Base-by-base conservation (phyloP, 2,113 vertebrate genomes). In the Irena cyanogastra region DNA sequence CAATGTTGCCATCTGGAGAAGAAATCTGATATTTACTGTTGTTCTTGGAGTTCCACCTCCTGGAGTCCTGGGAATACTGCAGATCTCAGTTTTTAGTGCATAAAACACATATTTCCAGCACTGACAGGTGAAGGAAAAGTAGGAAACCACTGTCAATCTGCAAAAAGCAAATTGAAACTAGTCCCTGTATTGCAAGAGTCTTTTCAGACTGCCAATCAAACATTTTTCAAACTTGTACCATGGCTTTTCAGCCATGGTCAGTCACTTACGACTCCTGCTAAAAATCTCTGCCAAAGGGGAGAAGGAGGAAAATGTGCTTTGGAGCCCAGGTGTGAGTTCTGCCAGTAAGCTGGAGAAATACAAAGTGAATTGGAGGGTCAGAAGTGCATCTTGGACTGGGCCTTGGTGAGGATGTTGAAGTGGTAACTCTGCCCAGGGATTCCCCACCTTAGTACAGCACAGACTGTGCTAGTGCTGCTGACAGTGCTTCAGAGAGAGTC, bases 31-130 rank as follows among this genome's bases (percentile, higher is more conserved):
- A 69, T 66, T 90, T 81, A 91, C 85, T 92, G 68, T 86, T 95
- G 87, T 94, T 96, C 82, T 71, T 92, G 85, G 90, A 95, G 91
- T 95, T 95, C 91, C 87, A 94, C 63, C 93, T 96, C 85, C 94
- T 93, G 83, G 92, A 96, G 93, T 93, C 90, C 76, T 81, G 93
- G 92, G 85, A 97, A 92, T 94, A 96, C 72, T 91, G 96, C 93
- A 94, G 88, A 90, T 65, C 90, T 87, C 68, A 70, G 71, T 83
- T 93, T 91, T 66, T 47, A 41, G 65, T 52, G 57, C 63, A 27
- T 80, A 31, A 87, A 81, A 93, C 37, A 94, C 27, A 18, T n/a
- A 37, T 89, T 88, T 83, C 54, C 42, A 59, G 79, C 15, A 16
- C 54, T 90, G 84, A 91, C 87, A 86, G 75, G 41, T 83, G 93